Conservation (phyloP, 2,888 invertebrate species). For the Mystacides longicornis region DNA sequence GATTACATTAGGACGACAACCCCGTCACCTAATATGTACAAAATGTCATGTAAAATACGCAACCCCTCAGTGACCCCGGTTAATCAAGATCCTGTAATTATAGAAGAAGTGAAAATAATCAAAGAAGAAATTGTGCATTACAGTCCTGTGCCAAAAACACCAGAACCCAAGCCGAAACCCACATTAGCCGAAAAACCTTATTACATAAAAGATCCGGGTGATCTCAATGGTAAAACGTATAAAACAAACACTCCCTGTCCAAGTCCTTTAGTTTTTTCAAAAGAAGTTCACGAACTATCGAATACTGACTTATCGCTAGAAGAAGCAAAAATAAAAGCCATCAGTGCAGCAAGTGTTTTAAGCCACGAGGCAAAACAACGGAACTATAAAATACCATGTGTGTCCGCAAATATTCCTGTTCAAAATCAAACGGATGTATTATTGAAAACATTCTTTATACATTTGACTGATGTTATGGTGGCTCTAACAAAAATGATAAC, state of each 20-base stretch:
- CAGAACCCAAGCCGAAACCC: not conserved
- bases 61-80: slow-evolving; percentile 10
- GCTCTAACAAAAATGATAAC: slow-evolving; percentile 37
- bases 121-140: not conserved
- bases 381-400: slow-evolving; percentile 19
- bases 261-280: slow-evolving; percentile 10
- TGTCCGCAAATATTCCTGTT: slow-evolving; percentile 13
- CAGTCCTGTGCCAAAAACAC: not conserved
- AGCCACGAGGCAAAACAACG: slow-evolving; percentile 32
- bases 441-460: slow-evolving; percentile 42
- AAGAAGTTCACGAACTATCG: slow-evolving; percentile 13
- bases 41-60: slow-evolving; percentile 12
- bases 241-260: not conserved
- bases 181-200: not conserved
- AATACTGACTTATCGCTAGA: slow-evolving; percentile 11
- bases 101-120: not conserved
- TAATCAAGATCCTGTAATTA: not conserved
- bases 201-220: not conserved
- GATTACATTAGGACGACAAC: slow-evolving; percentile 12
- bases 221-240: not conserved
- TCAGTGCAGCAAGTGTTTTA: slow-evolving; percentile 27
- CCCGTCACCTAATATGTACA: slow-evolving; percentile 14
- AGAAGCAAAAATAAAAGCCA: slow-evolving; percentile 19
- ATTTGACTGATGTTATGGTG: slow-evolving; percentile 45
- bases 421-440: slow-evolving; percentile 31